Percentiles rank a stretch among this genome's conserved stretches.
These are phyloP conservation scores for Valencia hispanica DNA, from an alignment of 2,797 vertebrate genomes.

Conservation along the genomic window DNA sequence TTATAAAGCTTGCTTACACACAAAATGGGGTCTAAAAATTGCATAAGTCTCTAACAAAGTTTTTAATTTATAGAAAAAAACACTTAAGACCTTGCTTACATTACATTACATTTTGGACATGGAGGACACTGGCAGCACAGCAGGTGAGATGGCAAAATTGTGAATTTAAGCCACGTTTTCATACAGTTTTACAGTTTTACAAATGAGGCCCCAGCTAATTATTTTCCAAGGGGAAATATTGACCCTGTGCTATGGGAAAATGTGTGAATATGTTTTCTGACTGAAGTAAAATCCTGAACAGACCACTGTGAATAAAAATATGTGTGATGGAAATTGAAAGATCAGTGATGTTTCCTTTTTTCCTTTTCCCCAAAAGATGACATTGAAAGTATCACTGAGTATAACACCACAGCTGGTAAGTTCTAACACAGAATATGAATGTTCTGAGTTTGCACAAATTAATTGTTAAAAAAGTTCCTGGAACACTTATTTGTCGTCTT, in stretches of 20 bases:
- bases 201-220: too few relatives aligned
- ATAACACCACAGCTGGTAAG: conserved; percentile 75
- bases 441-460: conserved; percentile 3
- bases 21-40: too few relatives aligned
- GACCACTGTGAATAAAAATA: not conserved
- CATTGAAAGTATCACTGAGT: conserved; percentile 76
- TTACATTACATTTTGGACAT: too few relatives aligned
- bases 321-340: not conserved
- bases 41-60: too few relatives aligned
- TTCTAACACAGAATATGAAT: not conserved
- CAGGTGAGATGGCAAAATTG: too few relatives aligned
- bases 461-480: conserved; percentile 1
- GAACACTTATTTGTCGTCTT: conserved; percentile 13
- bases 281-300: not conserved
- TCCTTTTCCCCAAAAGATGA: conserved; percentile 59
- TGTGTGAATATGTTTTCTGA: not conserved
- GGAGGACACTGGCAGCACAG: too few relatives aligned
- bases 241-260: not conserved
- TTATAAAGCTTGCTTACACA: too few relatives aligned
- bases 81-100: too few relatives aligned
- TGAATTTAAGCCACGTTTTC: too few relatives aligned
- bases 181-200: too few relatives aligned
- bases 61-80: too few relatives aligned
- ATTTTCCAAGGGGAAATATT: not conserved
- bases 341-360: not conserved